Conservation (phyloP, 2,797 vertebrate genomes). For the Amblyopsis hoosieri region DNA sequence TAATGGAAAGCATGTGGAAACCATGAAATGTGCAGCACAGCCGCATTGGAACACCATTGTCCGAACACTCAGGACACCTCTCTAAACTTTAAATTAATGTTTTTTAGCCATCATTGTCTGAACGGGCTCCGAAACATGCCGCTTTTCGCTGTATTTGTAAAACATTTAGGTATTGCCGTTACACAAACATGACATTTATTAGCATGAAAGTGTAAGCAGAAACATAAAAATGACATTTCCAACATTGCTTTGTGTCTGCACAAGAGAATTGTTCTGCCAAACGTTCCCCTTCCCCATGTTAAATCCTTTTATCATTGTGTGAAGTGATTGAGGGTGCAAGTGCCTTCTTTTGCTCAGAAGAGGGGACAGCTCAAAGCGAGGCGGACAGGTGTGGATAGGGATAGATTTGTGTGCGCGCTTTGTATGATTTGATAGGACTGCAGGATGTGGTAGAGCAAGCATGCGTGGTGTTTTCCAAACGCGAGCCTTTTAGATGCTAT, state of each 20-base stretch:
- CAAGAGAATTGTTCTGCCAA: constrained; percentile 33
- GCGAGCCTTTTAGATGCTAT: constrained; percentile 37
- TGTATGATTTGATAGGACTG: constrained; percentile 19
- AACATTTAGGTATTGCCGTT: too few relatives aligned
- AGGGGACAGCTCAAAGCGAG: constrained; percentile 29
- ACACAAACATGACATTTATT: constrained; percentile 44
- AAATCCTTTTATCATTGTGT: constrained; percentile 45
- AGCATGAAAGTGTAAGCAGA: constrained; percentile 30
- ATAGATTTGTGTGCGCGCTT: constrained; percentile 31
- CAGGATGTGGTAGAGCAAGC: constrained; percentile 23
- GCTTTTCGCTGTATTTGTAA: constrained; percentile 14
- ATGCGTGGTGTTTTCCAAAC: constrained; percentile 34
- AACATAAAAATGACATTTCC: constrained; percentile 37
- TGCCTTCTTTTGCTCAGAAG: constrained; percentile 41
- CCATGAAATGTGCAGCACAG: constrained; percentile 75
- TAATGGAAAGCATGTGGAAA: constrained; percentile 80
- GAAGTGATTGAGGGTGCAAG: constrained; percentile 40
- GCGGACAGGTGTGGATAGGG: constrained; percentile 27
- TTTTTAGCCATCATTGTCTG: constrained; percentile 77
- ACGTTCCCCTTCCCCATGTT: constrained; percentile 12
- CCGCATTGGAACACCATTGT: constrained; percentile 73
- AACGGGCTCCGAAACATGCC: constrained; percentile 57
- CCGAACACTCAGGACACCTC: constrained; percentile 77
- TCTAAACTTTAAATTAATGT: constrained; percentile 81
- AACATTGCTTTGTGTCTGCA: constrained; percentile 39